Evolutionary conservation across 1,140 invertebrate species (phyloP).

Genomic region (Heliconius congener): DNA sequence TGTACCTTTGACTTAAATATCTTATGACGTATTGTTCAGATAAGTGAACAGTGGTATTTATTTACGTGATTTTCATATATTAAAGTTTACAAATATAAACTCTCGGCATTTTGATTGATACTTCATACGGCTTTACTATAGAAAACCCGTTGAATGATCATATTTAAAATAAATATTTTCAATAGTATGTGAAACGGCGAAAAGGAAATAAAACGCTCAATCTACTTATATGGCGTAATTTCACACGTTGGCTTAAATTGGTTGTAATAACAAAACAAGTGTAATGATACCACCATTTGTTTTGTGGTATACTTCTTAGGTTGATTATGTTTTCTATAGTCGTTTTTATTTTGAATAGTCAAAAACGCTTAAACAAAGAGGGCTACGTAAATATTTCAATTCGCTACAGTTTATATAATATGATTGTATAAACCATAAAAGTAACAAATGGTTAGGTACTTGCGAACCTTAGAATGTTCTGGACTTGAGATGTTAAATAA

Average conservation of each 20-base stretch:
- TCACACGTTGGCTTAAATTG: slow-evolving; percentile 7
- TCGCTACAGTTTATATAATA: not conserved
- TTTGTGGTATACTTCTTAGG: slow-evolving; percentile 1
- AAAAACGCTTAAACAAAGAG: slow-evolving; percentile 17
- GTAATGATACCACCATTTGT: not conserved
- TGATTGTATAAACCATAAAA: not conserved
- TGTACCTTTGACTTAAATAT: not conserved
- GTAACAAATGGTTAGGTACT: not conserved
- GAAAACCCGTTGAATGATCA: not conserved
- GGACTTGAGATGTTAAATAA: not conserved
- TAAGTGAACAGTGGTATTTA: not conserved
- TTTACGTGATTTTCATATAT: not conserved
- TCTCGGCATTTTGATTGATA: not conserved
- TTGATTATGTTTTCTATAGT: not conserved
- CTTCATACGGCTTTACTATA: no score
- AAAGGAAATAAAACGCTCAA: not conserved
- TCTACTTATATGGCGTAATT: not conserved
- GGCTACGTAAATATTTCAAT: not conserved
- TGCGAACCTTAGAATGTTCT: not conserved
- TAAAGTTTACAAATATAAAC: not conserved
- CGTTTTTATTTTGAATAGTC: slow-evolving; percentile 13
- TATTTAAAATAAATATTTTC: no score
- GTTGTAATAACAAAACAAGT: not conserved
- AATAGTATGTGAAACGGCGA: not conserved
- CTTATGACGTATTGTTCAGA: not conserved